Percentiles rank a stretch among this genome's conserved stretches.
phyloP scores from a whole-genome alignment of 1,140 invertebrate species.

The Drosophila yakuba region DNA sequence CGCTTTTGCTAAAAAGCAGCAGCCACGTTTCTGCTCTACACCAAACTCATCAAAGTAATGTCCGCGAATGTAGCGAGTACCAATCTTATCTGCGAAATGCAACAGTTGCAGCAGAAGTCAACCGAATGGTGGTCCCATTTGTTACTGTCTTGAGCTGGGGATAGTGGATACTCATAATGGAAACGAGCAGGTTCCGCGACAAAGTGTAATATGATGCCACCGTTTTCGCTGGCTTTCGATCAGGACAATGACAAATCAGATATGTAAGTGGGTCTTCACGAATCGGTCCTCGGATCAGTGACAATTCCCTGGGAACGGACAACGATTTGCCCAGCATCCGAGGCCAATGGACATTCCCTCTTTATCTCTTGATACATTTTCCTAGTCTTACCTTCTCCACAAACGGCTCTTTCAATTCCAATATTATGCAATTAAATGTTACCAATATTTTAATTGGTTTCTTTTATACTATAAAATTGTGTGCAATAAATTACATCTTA shows the following conservation, averaged over 20 bases:
- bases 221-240: constrained; percentile 23
- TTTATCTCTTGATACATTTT: too few relatives aligned
- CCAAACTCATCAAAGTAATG: background rate
- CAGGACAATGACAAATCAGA: constrained; percentile 69
- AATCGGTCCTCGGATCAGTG: constrained; percentile 28
- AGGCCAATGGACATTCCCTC: background rate
- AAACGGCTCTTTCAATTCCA: background rate
- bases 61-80: background rate
- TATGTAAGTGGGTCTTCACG: constrained; percentile 66
- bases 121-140: constrained; percentile 69
- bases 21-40: too few relatives aligned
- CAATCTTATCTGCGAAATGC: constrained; percentile 67
- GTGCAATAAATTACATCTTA: too few relatives aligned
- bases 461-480: too few relatives aligned
- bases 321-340: background rate
- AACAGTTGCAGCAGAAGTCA: constrained; percentile 42
- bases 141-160: constrained; percentile 35
- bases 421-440: background rate
- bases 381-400: too few relatives aligned
- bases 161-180: background rate
- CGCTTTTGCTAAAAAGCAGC: too few relatives aligned
- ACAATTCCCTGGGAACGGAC: constrained; percentile 47
- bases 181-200: constrained; percentile 29
- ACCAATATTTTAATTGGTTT: background rate
- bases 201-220: constrained; percentile 59